Evolutionary conservation across 1,140 invertebrate species (phyloP), one percentile per base, ranked within the genome.

Genomic region (Brachionus rotundiformis): DNA sequence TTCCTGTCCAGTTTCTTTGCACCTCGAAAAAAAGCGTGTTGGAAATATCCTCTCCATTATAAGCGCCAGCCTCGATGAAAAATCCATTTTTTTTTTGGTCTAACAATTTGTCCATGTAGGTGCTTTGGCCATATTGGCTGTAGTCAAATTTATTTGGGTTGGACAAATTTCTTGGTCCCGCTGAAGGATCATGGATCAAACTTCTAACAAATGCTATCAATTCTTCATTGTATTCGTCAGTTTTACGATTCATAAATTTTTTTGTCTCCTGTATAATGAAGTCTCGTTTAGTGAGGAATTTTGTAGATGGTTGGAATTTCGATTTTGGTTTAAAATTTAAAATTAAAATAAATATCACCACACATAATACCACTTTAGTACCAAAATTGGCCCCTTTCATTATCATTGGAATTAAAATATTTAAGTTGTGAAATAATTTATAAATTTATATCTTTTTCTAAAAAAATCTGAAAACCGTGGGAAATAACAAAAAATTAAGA

Each of bases 11-110:
- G 49, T 89, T 89, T 8, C 92, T 88, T 23, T 90, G 89, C 4
- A 89, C 87, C 84, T 93, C 92, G 47, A 94, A 85, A 90, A 90
- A 92, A 75, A 90, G 87, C 0, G 91, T 92, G 63, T 91, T 91
- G 5, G 90, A 90, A 13, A 89, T 87, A 87, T 88, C 89, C 83
- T 89, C 88, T 1, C 90, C 90, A 83, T 90, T 89, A 63, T 89
- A 89, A 0, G 90, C 90, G 0, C 91, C 88, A 36, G 90, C 88
- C 87, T 91, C 91, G 10, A 91, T 86, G 83, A 91, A 91, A n/a
- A 90, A 84, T 11, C 73, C 73, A 61, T 84, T 68, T 23, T 81
- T 7, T 80, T 25, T 80, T 33, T 61, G 8, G 27, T 65, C 27
- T 44, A 82, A 31, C 41, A 82, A 33, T 2, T 71, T 54, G 33